Evolutionary conservation across 2,113 vertebrate species (phyloP).

Genomic region (Pseudorasbora parva): DNA sequence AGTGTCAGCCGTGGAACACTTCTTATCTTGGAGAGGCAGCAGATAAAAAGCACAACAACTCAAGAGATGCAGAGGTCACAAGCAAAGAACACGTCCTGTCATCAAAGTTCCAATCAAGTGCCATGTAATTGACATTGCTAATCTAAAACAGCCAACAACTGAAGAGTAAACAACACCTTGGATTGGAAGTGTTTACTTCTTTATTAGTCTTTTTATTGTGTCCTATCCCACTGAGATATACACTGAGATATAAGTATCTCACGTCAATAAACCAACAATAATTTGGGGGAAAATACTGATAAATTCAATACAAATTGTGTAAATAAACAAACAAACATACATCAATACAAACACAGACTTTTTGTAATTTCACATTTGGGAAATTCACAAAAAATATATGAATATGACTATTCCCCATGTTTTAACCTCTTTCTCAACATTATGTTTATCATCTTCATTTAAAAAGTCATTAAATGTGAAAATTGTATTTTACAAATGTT

Average conservation of each 20-base stretch:
- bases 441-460: too few species aligned
- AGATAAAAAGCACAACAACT: constrained; percentile 21
- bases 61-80: constrained; percentile 36
- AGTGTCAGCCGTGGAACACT: constrained; percentile 74
- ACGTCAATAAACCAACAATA: not conserved
- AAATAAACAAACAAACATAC: not conserved
- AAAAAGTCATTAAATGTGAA: too few species aligned
- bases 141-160: not conserved
- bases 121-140: constrained; percentile 25
- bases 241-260: too few species aligned
- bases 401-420: not conserved
- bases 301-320: not conserved
- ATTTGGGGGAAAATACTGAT: not conserved
- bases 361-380: not conserved
- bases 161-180: constrained; percentile 15
- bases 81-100: constrained; percentile 6
- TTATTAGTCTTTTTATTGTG: not conserved
- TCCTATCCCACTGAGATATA: too few species aligned
- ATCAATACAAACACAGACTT: not conserved
- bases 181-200: not conserved
- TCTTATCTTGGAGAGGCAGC: constrained; percentile 74
- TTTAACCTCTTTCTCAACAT: not conserved
- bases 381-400: not conserved
- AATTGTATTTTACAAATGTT: too few species aligned
- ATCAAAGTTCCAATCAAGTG: constrained; percentile 19